These are phyloP conservation scores for Sebastes steindachneri DNA, from an alignment of 2,797 vertebrate genomes.

Conservation along the genomic window DNA sequence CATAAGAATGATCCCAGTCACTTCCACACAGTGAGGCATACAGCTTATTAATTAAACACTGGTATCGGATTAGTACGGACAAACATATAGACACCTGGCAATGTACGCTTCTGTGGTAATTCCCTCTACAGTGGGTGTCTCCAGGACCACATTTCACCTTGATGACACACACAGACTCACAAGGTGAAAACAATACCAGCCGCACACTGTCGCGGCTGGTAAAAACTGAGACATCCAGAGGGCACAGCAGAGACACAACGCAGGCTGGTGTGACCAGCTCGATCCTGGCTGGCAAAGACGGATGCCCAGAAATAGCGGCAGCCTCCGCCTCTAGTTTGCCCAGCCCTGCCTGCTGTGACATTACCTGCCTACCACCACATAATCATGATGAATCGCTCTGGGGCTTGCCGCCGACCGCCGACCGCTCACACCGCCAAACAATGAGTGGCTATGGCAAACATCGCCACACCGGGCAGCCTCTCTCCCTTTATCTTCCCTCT, in stretches of 20 bases:
- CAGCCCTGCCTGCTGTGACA: slow-evolving; percentile 75
- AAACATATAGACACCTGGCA: not conserved
- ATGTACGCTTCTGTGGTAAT: not conserved
- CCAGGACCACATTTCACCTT: not conserved
- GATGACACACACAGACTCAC: not conserved
- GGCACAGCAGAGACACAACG: slow-evolving; percentile 24
- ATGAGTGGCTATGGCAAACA: slow-evolving; percentile 71
- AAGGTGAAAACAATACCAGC: not conserved
- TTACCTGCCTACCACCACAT: slow-evolving; percentile 81
- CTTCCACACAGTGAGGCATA: too few species aligned
- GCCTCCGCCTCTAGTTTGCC: slow-evolving; percentile 53
- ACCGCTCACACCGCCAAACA: slow-evolving; percentile 70
- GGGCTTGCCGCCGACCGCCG: slow-evolving; percentile 34
- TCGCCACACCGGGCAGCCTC: slow-evolving; percentile 25
- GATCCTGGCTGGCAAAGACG: slow-evolving; percentile 52
- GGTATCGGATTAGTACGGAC: too few species aligned
- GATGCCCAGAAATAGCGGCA: slow-evolving; percentile 58
- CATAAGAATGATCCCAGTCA: too few species aligned
- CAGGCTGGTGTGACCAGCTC: slow-evolving; percentile 37
- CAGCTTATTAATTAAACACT: too few species aligned
- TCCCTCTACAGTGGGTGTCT: not conserved
- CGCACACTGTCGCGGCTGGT: not conserved
- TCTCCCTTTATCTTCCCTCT: slow-evolving; percentile 48
- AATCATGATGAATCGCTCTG: slow-evolving; percentile 84
- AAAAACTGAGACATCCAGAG: slow-evolving; percentile 8